Evolutionary conservation across 2,113 vertebrate species (phyloP).

Genomic region (Lagenorhynchus albirostris): DNA sequence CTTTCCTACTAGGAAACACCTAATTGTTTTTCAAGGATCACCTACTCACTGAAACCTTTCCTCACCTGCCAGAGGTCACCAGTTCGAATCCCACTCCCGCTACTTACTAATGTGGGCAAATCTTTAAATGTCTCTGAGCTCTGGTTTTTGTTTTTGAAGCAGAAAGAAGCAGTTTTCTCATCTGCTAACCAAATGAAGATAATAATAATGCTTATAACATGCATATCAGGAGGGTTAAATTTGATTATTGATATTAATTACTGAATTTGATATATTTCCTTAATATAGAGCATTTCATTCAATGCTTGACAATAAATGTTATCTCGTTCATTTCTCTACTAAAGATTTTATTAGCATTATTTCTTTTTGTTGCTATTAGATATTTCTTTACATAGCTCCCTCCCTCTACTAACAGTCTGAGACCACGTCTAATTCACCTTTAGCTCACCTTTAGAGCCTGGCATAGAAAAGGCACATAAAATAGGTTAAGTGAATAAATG

Average conservation of each 20-base stretch:
- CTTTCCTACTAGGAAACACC: neutral
- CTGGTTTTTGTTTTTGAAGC: too few species aligned
- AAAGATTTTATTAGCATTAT: neutral
- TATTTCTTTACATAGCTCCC: neutral
- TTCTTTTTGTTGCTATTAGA: neutral
- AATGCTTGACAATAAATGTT: neutral
- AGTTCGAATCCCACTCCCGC: neutral
- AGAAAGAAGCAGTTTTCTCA: neutral
- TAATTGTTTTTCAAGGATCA: neutral
- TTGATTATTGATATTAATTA: neutral
- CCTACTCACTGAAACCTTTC: neutral
- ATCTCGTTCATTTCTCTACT: neutral
- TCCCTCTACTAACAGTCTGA: neutral
- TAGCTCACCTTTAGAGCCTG: neutral
- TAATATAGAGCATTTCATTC: neutral
- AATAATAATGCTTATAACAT: neutral
- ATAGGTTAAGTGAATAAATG: neutral
- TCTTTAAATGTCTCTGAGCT: neutral
- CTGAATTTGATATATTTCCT: neutral
- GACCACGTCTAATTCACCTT: neutral
- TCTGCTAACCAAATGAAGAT: neutral
- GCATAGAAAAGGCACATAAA: neutral
- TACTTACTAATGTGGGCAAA: neutral
- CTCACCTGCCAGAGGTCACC: neutral
- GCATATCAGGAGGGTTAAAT: neutral